Conservation (phyloP, 1,140 invertebrate genomes). For the Copidosoma floridanum region DNA sequence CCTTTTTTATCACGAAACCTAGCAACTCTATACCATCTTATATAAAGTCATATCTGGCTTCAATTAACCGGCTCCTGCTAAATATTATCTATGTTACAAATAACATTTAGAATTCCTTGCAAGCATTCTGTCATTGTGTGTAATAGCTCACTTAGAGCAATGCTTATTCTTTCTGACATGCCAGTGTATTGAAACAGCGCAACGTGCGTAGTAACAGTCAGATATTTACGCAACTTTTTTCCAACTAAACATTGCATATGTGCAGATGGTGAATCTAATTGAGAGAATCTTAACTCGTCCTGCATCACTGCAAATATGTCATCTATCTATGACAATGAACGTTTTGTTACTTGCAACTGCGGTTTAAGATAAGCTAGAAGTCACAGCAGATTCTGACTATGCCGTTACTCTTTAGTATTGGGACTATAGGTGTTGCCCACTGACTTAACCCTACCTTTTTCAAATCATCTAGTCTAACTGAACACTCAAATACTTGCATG, state of each 20-base stretch:
- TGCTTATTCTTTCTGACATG: conserved; percentile 11
- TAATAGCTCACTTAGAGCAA: conserved; percentile 51
- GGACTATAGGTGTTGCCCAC: conserved; percentile 51
- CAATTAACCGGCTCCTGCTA: conserved; percentile 11
- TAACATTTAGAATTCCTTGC: conserved; percentile 25
- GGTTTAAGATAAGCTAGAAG: conserved; percentile 25
- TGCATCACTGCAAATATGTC: conserved; percentile 26
- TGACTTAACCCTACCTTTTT: conserved; percentile 40
- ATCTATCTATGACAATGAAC: not conserved
- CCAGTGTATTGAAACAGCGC: conserved; percentile 27
- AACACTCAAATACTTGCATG: conserved; percentile 33
- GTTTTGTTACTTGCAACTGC: not conserved
- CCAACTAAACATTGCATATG: not conserved
- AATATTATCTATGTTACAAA: conserved; percentile 22
- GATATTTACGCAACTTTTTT: no score
- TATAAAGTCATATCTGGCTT: conserved; percentile 15
- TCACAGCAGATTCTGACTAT: conserved; percentile 9
- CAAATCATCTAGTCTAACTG: conserved; percentile 39
- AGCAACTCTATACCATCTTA: conserved; percentile 29
- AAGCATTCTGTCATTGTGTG: conserved; percentile 45
- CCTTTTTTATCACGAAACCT: conserved; percentile 30
- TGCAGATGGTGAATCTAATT: conserved; percentile 28
- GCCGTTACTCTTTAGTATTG: conserved; percentile 45
- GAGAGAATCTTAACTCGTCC: conserved; percentile 16
- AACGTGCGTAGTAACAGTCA: conserved; percentile 31